Base-by-base conservation (phyloP, 2,888 invertebrate species). In the Eilema sororculum region DNA sequence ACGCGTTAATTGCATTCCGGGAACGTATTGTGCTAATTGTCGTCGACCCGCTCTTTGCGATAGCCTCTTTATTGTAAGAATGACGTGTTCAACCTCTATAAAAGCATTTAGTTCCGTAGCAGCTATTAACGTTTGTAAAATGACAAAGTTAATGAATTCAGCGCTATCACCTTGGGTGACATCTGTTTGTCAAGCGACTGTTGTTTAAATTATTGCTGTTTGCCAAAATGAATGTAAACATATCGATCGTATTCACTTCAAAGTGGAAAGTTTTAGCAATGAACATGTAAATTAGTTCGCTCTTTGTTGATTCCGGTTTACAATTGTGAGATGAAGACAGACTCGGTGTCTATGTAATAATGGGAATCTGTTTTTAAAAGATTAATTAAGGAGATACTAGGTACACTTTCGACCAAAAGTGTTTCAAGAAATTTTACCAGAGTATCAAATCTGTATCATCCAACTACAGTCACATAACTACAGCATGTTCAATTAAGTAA, bases 141-240 rank as follows among this genome's bases (percentile, higher is more conserved):
- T 87, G 84, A 85, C 84, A 83, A 84, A 84, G 82, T 85, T 89
- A 86, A 90, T 89, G 78, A 88, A 89, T 90, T 84, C 87, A 89
- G 86, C 86, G 85, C 85, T 86, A 86, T 87, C 87, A 84, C 86
- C 86, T 80, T 85, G 81, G 80, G 83, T 91, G 89, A 89, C 87
- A 89, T 90, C 89, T 89, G 75, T 67, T 73, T 67, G 81, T 91
- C 89, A 89, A 88, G 88, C 87, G 88, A 89, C 80, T 86, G 85
- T 81, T 86, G 84, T 87, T 87, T 83, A 83, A 86, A 88, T 86
- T 84, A 88, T 86, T 85, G 82, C 77, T 81, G 84, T 86, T 87
- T 90, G 88, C 87, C 86, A 88, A 90, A 89, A 87, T 87, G 81
- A 79, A 85, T 83, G 78, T 83, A 80, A 82, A 89, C 87, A 89